A percentile compares a stretch with the other conserved stretches of the same genome.
These are phyloP conservation scores for Typhlichthys eigenmanni DNA, from an alignment of 2,797 vertebrate species.

Conservation along the genomic window DNA sequence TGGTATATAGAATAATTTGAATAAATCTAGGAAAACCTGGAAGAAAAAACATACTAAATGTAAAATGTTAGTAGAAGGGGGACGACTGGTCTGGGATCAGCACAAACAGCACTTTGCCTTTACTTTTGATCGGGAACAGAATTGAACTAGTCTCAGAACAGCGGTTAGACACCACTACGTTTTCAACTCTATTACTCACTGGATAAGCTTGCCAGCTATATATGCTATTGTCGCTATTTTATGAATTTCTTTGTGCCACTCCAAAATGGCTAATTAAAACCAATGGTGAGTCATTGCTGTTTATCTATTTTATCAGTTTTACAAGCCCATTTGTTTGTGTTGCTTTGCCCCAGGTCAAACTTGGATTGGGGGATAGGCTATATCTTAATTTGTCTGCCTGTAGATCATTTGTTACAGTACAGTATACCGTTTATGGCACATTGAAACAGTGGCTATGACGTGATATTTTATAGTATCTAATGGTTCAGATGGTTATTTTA, in stretches of 20 bases:
- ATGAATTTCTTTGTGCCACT: conserved; percentile 55
- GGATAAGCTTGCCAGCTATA: conserved; percentile 56
- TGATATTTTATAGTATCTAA: no score
- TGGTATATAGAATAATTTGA: no score
- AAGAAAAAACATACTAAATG: no score
- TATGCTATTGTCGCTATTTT: conserved; percentile 54
- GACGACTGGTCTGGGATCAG: conserved; percentile 36
- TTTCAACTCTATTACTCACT: conserved; percentile 39
- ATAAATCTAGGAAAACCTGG: no score
- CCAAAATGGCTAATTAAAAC: conserved; percentile 52
- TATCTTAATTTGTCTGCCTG: no score
- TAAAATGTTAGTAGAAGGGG: neutral
- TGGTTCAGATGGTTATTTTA: no score
- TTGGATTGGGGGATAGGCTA: no score
- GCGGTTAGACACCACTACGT: conserved; percentile 37
- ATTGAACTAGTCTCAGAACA: conserved; percentile 44
- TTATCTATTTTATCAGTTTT: conserved; percentile 9
- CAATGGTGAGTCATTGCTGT: conserved; percentile 34
- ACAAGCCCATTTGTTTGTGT: conserved; percentile 29
- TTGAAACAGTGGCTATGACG: no score
- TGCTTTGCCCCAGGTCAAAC: neutral
- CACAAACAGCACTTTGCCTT: conserved; percentile 20
- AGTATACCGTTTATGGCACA: no score
- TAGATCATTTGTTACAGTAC: no score
- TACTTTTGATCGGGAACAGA: conserved; percentile 3